Percentiles rank a stretch among this genome's conserved stretches.
Conservation (phyloP, 2,797 vertebrate genomes). For the Liasis olivaceus region DNA sequence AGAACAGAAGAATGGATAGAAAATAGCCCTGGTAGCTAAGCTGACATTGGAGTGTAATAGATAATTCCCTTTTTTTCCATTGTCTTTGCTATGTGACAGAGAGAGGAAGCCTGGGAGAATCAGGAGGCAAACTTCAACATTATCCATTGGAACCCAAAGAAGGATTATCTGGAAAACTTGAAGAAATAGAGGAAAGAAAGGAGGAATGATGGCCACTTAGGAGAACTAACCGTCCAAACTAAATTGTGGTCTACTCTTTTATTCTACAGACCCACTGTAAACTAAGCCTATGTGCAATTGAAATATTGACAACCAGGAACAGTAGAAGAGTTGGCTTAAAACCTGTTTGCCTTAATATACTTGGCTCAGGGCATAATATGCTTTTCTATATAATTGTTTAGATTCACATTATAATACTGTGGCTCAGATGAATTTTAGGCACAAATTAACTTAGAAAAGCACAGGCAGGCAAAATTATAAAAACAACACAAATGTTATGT, state of each 20-base stretch:
- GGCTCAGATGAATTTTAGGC: neutral
- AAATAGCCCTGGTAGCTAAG: too few relatives aligned
- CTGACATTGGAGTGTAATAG: neutral
- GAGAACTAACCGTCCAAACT: neutral
- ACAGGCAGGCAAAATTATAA: neutral
- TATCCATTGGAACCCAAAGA: neutral
- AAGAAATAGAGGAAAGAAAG: neutral
- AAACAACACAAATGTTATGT: neutral
- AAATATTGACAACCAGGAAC: neutral
- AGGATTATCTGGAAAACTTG: neutral
- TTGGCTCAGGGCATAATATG: neutral
- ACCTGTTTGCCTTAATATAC: neutral
- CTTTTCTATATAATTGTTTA: neutral
- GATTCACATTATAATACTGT: neutral
- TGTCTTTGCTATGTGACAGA: neutral
- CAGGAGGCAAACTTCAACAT: neutral
- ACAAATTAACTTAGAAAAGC: neutral
- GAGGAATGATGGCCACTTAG: neutral
- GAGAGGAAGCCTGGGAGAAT: neutral
- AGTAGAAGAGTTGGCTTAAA: neutral
- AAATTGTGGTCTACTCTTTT: too few relatives aligned
- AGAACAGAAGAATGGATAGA: too few relatives aligned
- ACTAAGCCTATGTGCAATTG: neutral
- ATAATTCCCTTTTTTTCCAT: neutral
- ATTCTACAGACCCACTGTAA: too few relatives aligned